These are phyloP conservation scores for Zaprionus lineosus DNA, from an alignment of 2,888 invertebrate species.

Conservation along the genomic window DNA sequence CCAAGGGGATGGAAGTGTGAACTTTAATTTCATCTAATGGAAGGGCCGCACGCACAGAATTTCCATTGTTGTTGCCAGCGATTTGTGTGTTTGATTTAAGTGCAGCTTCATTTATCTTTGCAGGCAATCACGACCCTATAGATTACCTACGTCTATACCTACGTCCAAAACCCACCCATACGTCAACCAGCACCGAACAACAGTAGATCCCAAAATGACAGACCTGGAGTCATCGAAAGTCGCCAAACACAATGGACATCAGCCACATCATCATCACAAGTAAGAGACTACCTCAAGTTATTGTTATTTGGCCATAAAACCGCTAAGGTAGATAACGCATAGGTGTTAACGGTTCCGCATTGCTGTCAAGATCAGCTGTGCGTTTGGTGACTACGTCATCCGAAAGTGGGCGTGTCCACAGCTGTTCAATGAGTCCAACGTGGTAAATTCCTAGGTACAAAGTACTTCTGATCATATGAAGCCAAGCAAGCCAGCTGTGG, in stretches of 20 bases:
- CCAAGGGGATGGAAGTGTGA: slow-evolving; percentile 7
- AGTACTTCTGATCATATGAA: no score
- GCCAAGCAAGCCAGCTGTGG: no score
- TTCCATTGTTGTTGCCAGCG: slow-evolving; percentile 17
- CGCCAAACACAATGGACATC: slow-evolving; percentile 74
- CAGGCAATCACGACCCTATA: slow-evolving; percentile 41
- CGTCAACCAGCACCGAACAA: slow-evolving; percentile 1
- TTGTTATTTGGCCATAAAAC: not conserved
- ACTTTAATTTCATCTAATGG: slow-evolving; percentile 63
- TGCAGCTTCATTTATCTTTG: slow-evolving; percentile 43
- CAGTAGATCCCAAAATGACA: slow-evolving; percentile 65
- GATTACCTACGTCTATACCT: no score
- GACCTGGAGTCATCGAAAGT: slow-evolving; percentile 64
- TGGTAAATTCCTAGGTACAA: no score
- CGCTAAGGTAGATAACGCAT: slow-evolving; percentile 2
- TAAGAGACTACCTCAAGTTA: slow-evolving; percentile 53
- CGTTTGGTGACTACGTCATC: not conserved
- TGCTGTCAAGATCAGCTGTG: slow-evolving; percentile 1
- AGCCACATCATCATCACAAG: slow-evolving; percentile 60
- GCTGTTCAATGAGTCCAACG: slow-evolving; percentile 12
- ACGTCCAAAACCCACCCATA: slow-evolving; percentile 11
- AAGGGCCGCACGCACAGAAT: slow-evolving; percentile 54
- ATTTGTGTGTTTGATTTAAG: slow-evolving; percentile 27
- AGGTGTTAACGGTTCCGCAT: slow-evolving; percentile 20
- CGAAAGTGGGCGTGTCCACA: slow-evolving; percentile 1